phyloP scores from a whole-genome alignment of 1,140 invertebrate species.

The Drosophila nebulosa region DNA sequence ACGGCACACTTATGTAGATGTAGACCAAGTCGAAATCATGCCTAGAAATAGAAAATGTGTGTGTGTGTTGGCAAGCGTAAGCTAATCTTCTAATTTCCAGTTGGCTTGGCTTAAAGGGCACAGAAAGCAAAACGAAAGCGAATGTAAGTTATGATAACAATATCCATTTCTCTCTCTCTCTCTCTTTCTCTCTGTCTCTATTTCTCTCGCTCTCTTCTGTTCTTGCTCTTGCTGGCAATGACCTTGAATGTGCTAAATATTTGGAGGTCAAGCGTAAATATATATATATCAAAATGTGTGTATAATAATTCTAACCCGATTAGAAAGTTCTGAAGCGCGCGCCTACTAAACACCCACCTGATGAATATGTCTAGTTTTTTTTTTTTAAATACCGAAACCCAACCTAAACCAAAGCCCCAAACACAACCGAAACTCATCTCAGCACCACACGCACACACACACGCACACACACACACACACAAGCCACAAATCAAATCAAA shows the following conservation, averaged over 20 bases:
- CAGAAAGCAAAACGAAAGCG: constrained; percentile 25
- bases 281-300: constrained; percentile 13
- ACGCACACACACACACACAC: no score
- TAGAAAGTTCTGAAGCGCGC: constrained; percentile 21
- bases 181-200: not conserved
- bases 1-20: not conserved
- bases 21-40: not conserved
- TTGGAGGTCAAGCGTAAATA: constrained; percentile 11
- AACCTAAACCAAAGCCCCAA: not conserved
- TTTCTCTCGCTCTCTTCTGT: not conserved
- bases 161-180: constrained; percentile 1
- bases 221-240: constrained; percentile 40
- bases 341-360: constrained; percentile 53
- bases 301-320: constrained; percentile 26
- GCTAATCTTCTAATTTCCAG: constrained; percentile 71
- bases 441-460: not conserved
- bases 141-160: constrained; percentile 57
- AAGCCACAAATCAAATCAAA: not conserved
- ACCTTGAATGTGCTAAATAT: constrained; percentile 41
- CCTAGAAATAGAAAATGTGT: not conserved
- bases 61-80: constrained; percentile 25
- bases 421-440: not conserved
- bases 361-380: constrained; percentile 67
- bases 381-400: constrained; percentile 1
- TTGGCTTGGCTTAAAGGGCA: constrained; percentile 71